A percentile compares a stretch with the other conserved stretches of the same genome.
These are phyloP conservation scores for Bergia sp. DNA, from an alignment of 92 coral and sea anemone genomes.

Conservation along the genomic window DNA sequence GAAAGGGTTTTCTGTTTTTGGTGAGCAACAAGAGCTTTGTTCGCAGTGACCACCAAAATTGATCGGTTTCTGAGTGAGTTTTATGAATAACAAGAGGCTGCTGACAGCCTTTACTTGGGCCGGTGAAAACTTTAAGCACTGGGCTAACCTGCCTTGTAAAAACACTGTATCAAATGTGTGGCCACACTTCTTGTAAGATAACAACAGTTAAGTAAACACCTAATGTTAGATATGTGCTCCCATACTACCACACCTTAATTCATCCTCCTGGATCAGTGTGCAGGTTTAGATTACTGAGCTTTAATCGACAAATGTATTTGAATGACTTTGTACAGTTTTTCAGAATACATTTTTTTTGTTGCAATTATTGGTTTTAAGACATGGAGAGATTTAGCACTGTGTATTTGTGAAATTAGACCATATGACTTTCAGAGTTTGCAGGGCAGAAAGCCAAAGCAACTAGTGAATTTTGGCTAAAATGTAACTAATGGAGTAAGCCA, in stretches of 20 bases:
- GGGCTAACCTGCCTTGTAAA: conserved; percentile 5
- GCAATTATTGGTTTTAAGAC: no score
- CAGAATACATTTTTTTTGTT: no score
- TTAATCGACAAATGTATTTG: no score
- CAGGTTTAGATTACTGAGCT: no score
- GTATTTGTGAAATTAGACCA: no score
- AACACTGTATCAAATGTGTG: conserved; percentile 13
- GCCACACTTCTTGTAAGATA: background rate
- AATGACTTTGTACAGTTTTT: background rate
- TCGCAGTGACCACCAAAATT: no score
- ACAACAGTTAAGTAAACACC: no score
- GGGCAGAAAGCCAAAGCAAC: background rate
- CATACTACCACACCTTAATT: conserved; percentile 18
- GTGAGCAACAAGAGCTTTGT: background rate
- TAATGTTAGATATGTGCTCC: background rate
- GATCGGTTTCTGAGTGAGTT: no score
- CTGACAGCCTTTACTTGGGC: background rate
- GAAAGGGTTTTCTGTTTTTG: background rate
- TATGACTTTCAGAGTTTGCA: no score
- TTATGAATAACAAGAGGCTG: background rate
- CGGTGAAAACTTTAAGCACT: conserved; percentile 9
- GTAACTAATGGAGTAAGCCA: no score
- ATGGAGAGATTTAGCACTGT: background rate
- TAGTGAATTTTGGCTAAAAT: background rate
- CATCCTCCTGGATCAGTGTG: conserved; percentile 11